Evolutionary conservation across 1,140 invertebrate genomes (phyloP).

Genomic region (Caenorhabditis brenneri): DNA sequence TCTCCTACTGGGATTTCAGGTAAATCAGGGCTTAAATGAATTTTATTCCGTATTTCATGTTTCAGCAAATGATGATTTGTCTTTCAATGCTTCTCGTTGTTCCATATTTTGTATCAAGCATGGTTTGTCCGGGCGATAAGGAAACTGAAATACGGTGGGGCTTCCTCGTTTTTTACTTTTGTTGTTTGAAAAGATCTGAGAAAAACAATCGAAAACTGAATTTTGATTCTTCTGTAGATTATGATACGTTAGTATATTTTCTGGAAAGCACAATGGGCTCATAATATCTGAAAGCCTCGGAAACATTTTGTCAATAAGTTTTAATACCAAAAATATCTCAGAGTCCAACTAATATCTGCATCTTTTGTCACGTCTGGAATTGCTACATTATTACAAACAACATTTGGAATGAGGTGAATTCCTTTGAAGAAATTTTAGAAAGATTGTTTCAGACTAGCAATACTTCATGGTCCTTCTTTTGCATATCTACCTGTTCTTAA

Average conservation of each 20-base stretch:
- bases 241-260: too few relatives aligned
- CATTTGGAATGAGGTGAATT: constrained; percentile 31
- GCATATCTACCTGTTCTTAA: constrained; percentile 55
- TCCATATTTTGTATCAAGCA: constrained; percentile 51
- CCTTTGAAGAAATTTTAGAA: neutral
- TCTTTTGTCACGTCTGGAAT: constrained; percentile 57
- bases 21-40: neutral
- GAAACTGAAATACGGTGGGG: constrained; percentile 44
- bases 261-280: too few relatives aligned
- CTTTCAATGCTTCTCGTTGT: constrained; percentile 55
- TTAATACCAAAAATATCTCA: too few relatives aligned
- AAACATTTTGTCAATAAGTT: too few relatives aligned
- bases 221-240: too few relatives aligned
- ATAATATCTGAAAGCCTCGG: too few relatives aligned
- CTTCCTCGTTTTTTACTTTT: too few relatives aligned
- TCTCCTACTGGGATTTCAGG: constrained; percentile 44
- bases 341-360: constrained; percentile 51
- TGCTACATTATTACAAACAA: constrained; percentile 52
- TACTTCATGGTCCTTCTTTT: constrained; percentile 57
- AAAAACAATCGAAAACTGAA: too few relatives aligned
- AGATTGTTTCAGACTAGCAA: constrained; percentile 39
- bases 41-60: neutral
- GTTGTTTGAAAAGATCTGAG: too few relatives aligned
- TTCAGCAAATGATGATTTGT: constrained; percentile 57
- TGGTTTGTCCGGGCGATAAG: constrained; percentile 48